A percentile compares a stretch with the other conserved stretches of the same genome.
Conservation (phyloP, 2,113 vertebrate genomes). For the Clarias batrachus region DNA sequence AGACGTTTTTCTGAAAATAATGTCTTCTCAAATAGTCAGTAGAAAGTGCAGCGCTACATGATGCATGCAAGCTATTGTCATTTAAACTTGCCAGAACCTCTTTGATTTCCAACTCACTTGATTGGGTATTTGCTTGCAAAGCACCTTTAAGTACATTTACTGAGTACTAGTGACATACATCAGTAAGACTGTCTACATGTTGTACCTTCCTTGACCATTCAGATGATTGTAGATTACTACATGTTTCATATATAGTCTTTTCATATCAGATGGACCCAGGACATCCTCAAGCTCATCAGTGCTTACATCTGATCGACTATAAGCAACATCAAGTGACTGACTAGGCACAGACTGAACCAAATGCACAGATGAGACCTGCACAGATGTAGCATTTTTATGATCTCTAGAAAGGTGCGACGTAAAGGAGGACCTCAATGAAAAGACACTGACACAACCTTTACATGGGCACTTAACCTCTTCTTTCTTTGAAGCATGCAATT, state of each 20-base stretch:
- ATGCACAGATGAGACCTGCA: slow-evolving; percentile 5
- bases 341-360: slow-evolving; percentile 8
- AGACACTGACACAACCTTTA: slow-evolving; percentile 11
- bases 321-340: neutral
- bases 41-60: neutral
- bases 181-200: slow-evolving; percentile 25
- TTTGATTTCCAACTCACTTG: slow-evolving; percentile 11
- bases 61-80: slow-evolving; percentile 15
- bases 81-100: slow-evolving; percentile 11
- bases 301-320: slow-evolving; percentile 9
- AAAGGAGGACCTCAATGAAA: slow-evolving; percentile 40
- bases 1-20: no score
- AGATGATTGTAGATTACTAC: no score
- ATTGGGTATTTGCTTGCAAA: slow-evolving; percentile 20
- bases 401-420: slow-evolving; percentile 41
- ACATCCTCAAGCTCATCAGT: slow-evolving; percentile 3
- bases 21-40: no score
- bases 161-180: slow-evolving; percentile 30
- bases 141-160: neutral
- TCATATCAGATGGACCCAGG: slow-evolving; percentile 13
- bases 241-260: slow-evolving; percentile 32
- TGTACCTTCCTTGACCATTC: no score
- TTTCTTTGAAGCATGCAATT: slow-evolving; percentile 32
- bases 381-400: slow-evolving; percentile 30
- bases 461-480: slow-evolving; percentile 43